Evolutionary conservation across 2,113 vertebrate species (phyloP).

Genomic region (Otus sunia): DNA sequence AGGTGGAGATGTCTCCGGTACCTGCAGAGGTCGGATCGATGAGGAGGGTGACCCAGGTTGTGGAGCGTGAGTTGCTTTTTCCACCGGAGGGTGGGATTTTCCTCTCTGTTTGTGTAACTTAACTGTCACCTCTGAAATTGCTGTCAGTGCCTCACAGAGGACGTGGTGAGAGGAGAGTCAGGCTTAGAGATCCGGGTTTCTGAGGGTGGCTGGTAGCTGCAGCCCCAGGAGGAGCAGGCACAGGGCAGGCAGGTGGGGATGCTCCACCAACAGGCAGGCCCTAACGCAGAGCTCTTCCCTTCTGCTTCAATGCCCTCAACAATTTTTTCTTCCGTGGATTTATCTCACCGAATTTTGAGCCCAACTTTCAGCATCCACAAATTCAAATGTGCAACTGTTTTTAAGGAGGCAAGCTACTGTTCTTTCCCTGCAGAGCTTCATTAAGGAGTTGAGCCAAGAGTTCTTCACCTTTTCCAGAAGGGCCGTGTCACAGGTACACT

Average conservation of each 20-base stretch:
- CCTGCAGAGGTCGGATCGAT: not conserved
- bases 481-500: no score
- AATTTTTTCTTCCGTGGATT: not conserved
- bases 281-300: not conserved
- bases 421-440: not conserved
- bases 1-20: fast-evolving
- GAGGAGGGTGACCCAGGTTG: not conserved
- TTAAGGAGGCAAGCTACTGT: not conserved
- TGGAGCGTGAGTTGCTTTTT: not conserved
- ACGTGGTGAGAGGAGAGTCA: fast-evolving
- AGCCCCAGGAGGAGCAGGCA: not conserved
- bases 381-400: not conserved
- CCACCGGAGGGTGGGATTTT: not conserved
- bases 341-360: not conserved
- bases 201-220: not conserved
- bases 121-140: not conserved
- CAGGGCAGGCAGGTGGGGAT: not conserved
- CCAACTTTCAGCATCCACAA: not conserved
- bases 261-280: not conserved
- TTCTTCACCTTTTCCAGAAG: not conserved
- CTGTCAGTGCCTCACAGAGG: not conserved
- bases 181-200: not conserved
- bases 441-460: not conserved
- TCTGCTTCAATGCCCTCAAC: not conserved
- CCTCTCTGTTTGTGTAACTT: not conserved